Conservation (phyloP, 2,797 vertebrate species). For the Sebastes taczanowskii region DNA sequence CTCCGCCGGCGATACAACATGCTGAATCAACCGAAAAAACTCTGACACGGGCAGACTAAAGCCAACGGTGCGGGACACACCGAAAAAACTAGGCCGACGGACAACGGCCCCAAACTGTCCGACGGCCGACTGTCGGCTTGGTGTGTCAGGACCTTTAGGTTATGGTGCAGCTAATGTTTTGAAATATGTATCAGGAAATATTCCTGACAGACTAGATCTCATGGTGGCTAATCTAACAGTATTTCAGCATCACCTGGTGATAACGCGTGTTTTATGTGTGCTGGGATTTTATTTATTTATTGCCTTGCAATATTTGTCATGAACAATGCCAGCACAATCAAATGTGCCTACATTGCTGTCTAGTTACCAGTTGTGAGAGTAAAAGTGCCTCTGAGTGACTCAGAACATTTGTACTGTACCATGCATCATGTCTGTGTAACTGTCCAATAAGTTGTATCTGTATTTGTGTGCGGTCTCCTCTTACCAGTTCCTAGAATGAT, state of each 20-base stretch:
- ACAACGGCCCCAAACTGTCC: too few relatives aligned
- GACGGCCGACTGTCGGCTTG: too few relatives aligned
- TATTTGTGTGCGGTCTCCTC: constrained; percentile 23
- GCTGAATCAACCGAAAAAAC: too few relatives aligned
- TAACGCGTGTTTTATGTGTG: not conserved
- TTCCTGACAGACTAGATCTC: not conserved
- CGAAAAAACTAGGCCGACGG: too few relatives aligned
- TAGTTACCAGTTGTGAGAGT: not conserved
- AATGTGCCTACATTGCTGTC: not conserved
- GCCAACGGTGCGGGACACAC: too few relatives aligned
- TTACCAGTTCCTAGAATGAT: constrained; percentile 37
- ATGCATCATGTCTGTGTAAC: constrained; percentile 9
- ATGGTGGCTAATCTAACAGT: not conserved
- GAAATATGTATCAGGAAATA: not conserved
- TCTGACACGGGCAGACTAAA: too few relatives aligned
- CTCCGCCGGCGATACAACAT: accelerated
- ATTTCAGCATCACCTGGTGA: not conserved
- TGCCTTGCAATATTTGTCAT: not conserved
- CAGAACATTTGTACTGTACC: not conserved
- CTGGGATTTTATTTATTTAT: not conserved
- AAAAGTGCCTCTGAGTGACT: constrained; percentile 34
- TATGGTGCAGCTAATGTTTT: not conserved
- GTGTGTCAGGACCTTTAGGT: not conserved
- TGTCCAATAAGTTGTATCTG: not conserved
- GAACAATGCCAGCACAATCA: not conserved